Evolutionary conservation across 2,888 invertebrate genomes (phyloP).

Genomic region (Temnothorax unifasciatus): DNA sequence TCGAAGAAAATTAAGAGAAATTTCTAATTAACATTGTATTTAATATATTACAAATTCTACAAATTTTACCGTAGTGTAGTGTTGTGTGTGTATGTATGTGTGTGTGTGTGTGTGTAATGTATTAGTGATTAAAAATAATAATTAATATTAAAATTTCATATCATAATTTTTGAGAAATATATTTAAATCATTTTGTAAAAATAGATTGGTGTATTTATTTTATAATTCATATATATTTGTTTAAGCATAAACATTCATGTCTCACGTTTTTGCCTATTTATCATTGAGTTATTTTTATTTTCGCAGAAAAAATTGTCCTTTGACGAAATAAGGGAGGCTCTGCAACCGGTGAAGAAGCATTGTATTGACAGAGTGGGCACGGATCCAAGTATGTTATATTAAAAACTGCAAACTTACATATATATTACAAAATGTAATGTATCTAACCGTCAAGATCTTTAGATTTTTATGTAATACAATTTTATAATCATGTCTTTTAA

Average conservation of each 20-base stretch:
- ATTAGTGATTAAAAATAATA: no score
- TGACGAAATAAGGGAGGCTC: conserved; percentile 89
- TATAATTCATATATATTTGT: not conserved
- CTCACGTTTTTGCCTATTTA: not conserved
- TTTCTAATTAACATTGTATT: conserved; percentile 7
- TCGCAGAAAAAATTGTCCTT: conserved; percentile 77
- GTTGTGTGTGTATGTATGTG: no score
- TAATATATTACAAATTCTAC: no score
- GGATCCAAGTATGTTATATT: conserved; percentile 5
- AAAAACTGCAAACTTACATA: not conserved
- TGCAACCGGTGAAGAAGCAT: conserved; percentile 89
- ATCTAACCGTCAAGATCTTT: not conserved
- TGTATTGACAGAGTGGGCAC: conserved; percentile 89
- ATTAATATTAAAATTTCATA: no score
- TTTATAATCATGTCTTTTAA: not conserved
- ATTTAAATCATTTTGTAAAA: not conserved
- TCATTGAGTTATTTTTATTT: not conserved
- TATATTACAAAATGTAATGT: not conserved
- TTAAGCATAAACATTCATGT: not conserved
- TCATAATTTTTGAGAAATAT: not conserved
- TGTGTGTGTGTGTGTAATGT: no score
- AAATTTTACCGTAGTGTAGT: no score
- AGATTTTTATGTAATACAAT: not conserved
- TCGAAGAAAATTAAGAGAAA: not conserved
- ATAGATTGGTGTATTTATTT: not conserved